Evolutionary conservation across 2,113 vertebrate species (phyloP).

Genomic region (Pachypanchax playfairii): DNA sequence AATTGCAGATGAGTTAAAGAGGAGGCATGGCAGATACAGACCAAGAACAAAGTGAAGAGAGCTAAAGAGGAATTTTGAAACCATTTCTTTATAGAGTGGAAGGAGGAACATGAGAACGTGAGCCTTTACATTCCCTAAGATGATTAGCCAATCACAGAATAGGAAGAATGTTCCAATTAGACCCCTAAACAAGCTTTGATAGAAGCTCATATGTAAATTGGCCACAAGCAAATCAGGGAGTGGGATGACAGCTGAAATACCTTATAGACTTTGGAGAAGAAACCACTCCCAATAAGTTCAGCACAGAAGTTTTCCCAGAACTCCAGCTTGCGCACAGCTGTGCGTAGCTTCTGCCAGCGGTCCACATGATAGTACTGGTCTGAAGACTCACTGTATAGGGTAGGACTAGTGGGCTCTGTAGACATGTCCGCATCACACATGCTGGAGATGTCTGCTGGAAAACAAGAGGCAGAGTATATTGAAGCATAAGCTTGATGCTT

Average conservation of each 20-base stretch:
- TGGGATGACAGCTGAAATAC: constrained; percentile 57
- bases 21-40: too few species aligned
- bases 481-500: not conserved
- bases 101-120: too few species aligned
- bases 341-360: constrained; percentile 88
- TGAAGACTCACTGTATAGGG: constrained; percentile 77
- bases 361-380: constrained; percentile 83
- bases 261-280: constrained; percentile 91
- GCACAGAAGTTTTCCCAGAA: constrained; percentile 89
- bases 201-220: constrained; percentile 15
- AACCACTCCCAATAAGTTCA: constrained; percentile 86
- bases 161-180: constrained; percentile 69
- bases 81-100: too few species aligned
- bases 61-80: too few species aligned
- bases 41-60: too few species aligned
- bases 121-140: too few species aligned
- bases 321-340: constrained; percentile 86
- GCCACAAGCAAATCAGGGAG: not conserved
- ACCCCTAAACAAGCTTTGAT: constrained; percentile 54
- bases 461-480: constrained; percentile 10
- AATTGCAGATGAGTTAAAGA: too few species aligned
- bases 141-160: constrained; percentile 58
- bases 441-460: constrained; percentile 73
- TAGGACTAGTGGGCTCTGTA: constrained; percentile 78
- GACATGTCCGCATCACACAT: constrained; percentile 82